These are phyloP conservation scores for Cepphus grylle DNA, from an alignment of 2,113 vertebrate species.

Conservation along the genomic window DNA sequence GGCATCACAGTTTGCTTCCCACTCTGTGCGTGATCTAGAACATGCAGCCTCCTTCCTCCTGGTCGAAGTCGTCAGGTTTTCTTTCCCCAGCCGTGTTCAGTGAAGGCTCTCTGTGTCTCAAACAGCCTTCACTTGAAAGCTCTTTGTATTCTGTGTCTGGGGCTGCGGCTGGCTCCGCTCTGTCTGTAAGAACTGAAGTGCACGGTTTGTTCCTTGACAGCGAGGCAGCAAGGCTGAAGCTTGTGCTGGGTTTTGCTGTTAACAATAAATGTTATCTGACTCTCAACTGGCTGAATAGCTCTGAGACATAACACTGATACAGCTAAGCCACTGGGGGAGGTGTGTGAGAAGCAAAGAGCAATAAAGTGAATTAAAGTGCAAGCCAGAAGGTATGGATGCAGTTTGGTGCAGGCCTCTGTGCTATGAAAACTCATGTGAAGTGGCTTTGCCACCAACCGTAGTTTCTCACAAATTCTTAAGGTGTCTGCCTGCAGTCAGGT, in stretches of 20 bases:
- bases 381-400: background rate
- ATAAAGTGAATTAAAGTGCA: background rate
- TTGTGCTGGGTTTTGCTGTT: background rate
- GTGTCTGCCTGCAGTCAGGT: background rate
- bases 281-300: background rate
- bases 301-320: background rate
- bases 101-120: background rate
- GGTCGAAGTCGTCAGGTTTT: background rate
- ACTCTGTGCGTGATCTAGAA: background rate
- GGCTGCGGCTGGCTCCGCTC: background rate
- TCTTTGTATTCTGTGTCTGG: background rate
- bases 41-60: background rate
- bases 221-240: background rate
- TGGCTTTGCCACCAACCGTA: background rate
- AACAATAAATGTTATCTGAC: background rate
- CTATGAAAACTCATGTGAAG: fast-evolving
- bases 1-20: background rate
- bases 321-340: background rate
- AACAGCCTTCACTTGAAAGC: background rate
- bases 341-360: background rate
- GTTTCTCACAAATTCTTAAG: fast-evolving
- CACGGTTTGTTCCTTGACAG: background rate
- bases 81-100: fast-evolving
- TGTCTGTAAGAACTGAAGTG: background rate
- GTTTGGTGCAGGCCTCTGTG: background rate